A percentile compares a stretch with the other conserved stretches of the same genome.
phyloP scores from a whole-genome alignment of 2,797 vertebrate genomes.

The Falco naumanni region DNA sequence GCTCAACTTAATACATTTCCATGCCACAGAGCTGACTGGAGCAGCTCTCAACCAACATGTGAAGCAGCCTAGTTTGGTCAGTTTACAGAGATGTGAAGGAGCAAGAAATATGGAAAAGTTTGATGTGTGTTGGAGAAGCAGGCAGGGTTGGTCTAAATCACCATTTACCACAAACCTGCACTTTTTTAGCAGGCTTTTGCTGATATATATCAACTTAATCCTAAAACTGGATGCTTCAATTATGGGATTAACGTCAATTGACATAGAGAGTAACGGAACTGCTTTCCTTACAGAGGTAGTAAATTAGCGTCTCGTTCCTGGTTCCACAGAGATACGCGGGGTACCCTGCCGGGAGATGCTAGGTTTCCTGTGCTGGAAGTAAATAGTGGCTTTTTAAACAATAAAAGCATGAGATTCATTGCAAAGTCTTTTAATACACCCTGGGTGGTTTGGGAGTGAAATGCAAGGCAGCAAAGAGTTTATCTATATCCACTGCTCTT shows the following conservation, averaged over 20 bases:
- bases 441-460: background rate
- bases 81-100: background rate
- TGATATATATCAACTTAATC: conserved; percentile 58
- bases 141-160: conserved; percentile 31
- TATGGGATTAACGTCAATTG: conserved; percentile 59
- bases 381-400: background rate
- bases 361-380: background rate
- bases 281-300: background rate
- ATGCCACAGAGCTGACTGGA: background rate
- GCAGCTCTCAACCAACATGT: background rate
- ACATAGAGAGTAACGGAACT: background rate
- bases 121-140: background rate
- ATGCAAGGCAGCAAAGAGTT: background rate
- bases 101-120: background rate
- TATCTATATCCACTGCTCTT: background rate
- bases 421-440: background rate
- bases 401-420: background rate
- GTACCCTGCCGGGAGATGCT: background rate
- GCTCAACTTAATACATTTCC: background rate
- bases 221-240: conserved; percentile 54
- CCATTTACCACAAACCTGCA: conserved; percentile 20
- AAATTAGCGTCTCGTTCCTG: background rate
- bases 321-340: conserved; percentile 1
- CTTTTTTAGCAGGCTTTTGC: conserved; percentile 47
- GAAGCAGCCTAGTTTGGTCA: background rate